Evolutionary conservation across 1,140 invertebrate genomes (phyloP), one percentile per base, ranked within the genome.

Genomic region (Ceratosolen fusciceps): DNA sequence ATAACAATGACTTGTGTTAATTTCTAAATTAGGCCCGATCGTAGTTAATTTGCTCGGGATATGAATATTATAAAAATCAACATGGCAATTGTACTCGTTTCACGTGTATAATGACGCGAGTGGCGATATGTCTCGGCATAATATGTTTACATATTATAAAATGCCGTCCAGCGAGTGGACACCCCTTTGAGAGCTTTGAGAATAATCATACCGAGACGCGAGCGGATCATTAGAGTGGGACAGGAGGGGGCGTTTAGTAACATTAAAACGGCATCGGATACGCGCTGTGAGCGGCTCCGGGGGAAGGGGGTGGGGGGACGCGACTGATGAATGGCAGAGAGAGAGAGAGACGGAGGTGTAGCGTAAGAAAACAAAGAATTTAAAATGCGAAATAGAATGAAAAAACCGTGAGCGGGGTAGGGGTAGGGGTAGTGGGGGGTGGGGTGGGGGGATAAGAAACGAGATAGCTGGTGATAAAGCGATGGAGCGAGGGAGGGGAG

Each of bases 401-500:
- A 58, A 60, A n/a, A 62, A 62, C 5, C 12, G 5, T 4, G 26
- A 3, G 1, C 1, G 34, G 21, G 21, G 54, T 24, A 24, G 21
- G 4, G n/a, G 5, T 9, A 56, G 21, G 54, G 54, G n/a, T 56
- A 16, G 54, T 5, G n/a, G 54, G n/a, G 21, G 5, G 54, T 16
- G 21, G 54, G 4, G n/a, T 24, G 5, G 54, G 16, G 7, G 21
- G 9, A 24, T n/a, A 24, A 56, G 54, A 16, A 60, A 60, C n/a
- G n/a, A 60, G 14, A 60, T 29, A 29, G n/a, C 67, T 21, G 54
- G 29, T 49, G 68, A 71, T 71, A 71, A 71, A 71, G 47, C 58
- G 79, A 78, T 58, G 24, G 39, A 80, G 79, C 72, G 60, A 81
- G 34, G 56, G 10, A 43, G 54, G n/a, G 58, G 5, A n/a, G 37